Percentiles rank a stretch among this genome's conserved stretches.
These are phyloP conservation scores for Opisthograptis luteolata DNA, from an alignment of 2,888 invertebrate species.

Conservation along the genomic window DNA sequence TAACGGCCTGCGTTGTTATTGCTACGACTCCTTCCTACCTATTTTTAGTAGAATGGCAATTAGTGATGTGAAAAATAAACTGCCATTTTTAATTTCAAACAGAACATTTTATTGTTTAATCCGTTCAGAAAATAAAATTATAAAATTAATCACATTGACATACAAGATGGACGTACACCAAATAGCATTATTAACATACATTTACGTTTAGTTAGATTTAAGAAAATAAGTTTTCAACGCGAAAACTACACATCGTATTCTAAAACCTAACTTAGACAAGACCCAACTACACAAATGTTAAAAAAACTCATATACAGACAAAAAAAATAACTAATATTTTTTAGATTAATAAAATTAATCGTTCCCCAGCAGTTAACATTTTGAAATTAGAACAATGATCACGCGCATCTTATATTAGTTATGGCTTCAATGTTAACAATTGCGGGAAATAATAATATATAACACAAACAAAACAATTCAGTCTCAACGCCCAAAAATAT, in stretches of 20 bases:
- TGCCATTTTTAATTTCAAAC: conserved; percentile 76
- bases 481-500: conserved; percentile 81
- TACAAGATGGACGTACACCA: conserved; percentile 84
- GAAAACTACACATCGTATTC: conserved; percentile 66
- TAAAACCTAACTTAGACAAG: conserved; percentile 77
- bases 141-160: conserved; percentile 81
- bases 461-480: conserved; percentile 84
- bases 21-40: conserved; percentile 6
- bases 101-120: conserved; percentile 85
- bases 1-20: conserved; percentile 19
- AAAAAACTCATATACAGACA: conserved; percentile 83
- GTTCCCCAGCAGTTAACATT: conserved; percentile 56
- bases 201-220: conserved; percentile 71
- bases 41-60: conserved; percentile 16
- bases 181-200: conserved; percentile 77
- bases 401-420: conserved; percentile 53
- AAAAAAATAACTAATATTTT: conserved; percentile 73
- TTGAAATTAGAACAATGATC: conserved; percentile 45
- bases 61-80: conserved; percentile 53
- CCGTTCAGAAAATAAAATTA: conserved; percentile 78
- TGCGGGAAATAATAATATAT: conserved; percentile 78
- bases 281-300: conserved; percentile 74
- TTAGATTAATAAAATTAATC: conserved; percentile 59
- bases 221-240: conserved; percentile 67
- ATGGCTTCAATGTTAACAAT: conserved; percentile 58